A percentile compares a stretch with the other conserved stretches of the same genome.
phyloP scores from a whole-genome alignment of 2,797 vertebrate species.

The Emys orbicularis region DNA sequence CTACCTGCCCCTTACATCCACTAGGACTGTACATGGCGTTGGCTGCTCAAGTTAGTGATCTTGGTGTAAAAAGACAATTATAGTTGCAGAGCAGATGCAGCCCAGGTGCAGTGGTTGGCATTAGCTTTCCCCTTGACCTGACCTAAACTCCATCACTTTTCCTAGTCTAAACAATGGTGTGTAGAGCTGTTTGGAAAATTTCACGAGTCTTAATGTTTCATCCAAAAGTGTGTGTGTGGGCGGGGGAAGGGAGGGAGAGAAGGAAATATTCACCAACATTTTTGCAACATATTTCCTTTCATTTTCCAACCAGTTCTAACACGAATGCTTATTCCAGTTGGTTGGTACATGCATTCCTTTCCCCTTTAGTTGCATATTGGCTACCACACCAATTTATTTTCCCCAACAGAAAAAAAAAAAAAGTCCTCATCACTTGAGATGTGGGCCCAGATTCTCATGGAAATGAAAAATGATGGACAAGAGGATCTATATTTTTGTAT shows the following conservation, averaged over 20 bases:
- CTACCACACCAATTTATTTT: neutral
- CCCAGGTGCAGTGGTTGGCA: no score
- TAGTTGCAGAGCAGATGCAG: no score
- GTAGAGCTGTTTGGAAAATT: neutral
- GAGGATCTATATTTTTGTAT: neutral
- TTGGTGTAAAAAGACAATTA: no score
- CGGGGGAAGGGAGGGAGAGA: no score
- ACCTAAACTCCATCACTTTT: no score
- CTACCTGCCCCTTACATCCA: no score
- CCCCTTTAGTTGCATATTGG: neutral
- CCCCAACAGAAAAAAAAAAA: neutral
- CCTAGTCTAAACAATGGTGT: no score
- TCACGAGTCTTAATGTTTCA: neutral
- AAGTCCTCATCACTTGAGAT: neutral
- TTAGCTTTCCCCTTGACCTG: no score
- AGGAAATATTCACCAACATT: neutral
- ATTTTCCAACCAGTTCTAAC: neutral
- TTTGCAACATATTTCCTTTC: neutral
- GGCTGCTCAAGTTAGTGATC: no score
- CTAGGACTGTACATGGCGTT: no score
- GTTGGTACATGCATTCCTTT: neutral
- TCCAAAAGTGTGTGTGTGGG: neutral
- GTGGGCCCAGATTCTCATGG: neutral
- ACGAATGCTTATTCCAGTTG: neutral
- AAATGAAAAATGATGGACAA: neutral